A percentile compares a stretch with the other conserved stretches of the same genome.
Evolutionary conservation across 2,888 invertebrate species (phyloP).

Genomic region (Zootermopsis nevadensis): DNA sequence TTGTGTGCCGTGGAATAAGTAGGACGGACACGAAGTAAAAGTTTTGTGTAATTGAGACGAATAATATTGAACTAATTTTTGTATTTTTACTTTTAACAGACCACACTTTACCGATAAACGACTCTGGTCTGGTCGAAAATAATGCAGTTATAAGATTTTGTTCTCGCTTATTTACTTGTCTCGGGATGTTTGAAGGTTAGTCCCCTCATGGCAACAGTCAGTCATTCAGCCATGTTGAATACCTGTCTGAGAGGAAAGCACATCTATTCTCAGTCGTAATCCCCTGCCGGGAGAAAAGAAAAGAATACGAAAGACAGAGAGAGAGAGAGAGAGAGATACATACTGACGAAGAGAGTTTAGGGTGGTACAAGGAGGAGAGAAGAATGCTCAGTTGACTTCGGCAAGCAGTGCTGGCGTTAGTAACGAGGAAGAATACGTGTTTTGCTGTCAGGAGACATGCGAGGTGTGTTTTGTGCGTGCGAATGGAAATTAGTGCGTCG

Average conservation of each 20-base stretch:
- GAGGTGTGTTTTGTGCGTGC: conserved; percentile 37
- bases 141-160: background rate
- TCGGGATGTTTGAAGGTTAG: conserved; percentile 26
- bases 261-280: conserved; percentile 56
- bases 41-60: background rate
- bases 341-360: background rate
- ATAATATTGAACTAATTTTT: background rate
- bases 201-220: conserved; percentile 14
- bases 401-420: background rate
- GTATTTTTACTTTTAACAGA: too few species aligned
- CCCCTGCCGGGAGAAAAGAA: conserved; percentile 50
- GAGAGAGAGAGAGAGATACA: background rate
- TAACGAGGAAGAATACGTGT: background rate
- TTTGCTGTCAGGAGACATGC: conserved; percentile 14
- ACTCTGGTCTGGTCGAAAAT: background rate
- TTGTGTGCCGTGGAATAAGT: background rate
- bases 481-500: conserved; percentile 14
- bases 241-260: conserved; percentile 62
- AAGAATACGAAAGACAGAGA: conserved; percentile 1
- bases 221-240: conserved; percentile 64
- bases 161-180: background rate
- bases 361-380: conserved; percentile 13
- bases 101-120: background rate
- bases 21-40: background rate
- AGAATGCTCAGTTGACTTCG: conserved; percentile 22